phyloP scores from a whole-genome alignment of 2,888 invertebrate genomes.

The Nymphalis c-album region DNA sequence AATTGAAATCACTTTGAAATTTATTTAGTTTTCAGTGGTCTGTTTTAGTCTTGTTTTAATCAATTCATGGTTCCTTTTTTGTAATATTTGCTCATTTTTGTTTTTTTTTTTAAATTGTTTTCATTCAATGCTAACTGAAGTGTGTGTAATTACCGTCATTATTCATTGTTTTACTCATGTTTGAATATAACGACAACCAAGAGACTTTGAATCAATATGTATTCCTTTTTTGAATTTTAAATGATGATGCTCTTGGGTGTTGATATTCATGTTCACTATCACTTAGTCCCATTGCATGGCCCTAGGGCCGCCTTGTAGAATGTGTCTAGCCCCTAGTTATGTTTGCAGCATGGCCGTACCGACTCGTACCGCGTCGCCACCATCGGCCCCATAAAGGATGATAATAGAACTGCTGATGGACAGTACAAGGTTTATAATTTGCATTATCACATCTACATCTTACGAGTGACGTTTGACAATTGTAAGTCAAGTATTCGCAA shows the following conservation, averaged over 20 bases:
- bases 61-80: constrained; percentile 3
- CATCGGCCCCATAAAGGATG: constrained; percentile 94
- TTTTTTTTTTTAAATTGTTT: neutral
- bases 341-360: constrained; percentile 94
- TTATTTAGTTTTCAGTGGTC: constrained; percentile 11
- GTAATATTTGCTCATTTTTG: constrained; percentile 2
- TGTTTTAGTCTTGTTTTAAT: neutral
- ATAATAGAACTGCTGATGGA: constrained; percentile 97
- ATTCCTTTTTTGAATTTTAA: neutral
- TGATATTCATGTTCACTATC: constrained; percentile 53
- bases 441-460: constrained; percentile 62
- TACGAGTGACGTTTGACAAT: constrained; percentile 37
- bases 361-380: constrained; percentile 99
- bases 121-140: neutral
- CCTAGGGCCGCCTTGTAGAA: constrained; percentile 77
- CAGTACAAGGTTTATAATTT: constrained; percentile 90
- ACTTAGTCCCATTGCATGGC: constrained; percentile 67
- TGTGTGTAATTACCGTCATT: constrained; percentile 1
- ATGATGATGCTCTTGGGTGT: constrained; percentile 50
- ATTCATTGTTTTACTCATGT: constrained; percentile 8
- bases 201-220: constrained; percentile 25
- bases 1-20: constrained; percentile 20
- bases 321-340: constrained; percentile 81
- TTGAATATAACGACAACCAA: constrained; percentile 13
- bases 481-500: constrained; percentile 26